Percentiles rank a stretch among this genome's conserved stretches.
Conservation (phyloP, 2,888 invertebrate genomes). For the Cryptus viduatorius region DNA sequence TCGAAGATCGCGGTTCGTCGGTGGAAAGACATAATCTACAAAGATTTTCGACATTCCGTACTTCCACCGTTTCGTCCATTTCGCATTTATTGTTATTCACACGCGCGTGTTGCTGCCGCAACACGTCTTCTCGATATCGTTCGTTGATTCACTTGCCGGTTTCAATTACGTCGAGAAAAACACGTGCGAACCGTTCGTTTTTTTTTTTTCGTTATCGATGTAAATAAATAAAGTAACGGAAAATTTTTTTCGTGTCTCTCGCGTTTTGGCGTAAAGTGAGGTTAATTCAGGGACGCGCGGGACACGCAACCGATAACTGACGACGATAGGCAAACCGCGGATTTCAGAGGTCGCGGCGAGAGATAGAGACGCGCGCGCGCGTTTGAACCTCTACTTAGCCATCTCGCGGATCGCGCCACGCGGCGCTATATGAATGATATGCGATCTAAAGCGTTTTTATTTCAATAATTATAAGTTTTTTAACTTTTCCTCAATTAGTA, state of each 20-base stretch:
- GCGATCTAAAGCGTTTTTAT: no score
- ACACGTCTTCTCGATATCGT: no score
- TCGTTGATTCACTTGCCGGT: background rate
- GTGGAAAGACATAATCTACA: conserved; percentile 89
- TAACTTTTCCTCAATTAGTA: no score
- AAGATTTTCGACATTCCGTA: conserved; percentile 84
- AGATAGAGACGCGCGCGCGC: background rate
- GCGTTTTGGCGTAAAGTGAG: background rate
- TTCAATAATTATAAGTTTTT: no score
- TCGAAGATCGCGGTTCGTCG: conserved; percentile 88
- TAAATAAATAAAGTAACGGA: background rate
- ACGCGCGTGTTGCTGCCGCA: background rate
- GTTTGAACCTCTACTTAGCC: background rate
- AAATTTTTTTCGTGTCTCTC: background rate
- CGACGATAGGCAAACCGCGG: background rate
- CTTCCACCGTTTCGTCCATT: conserved; percentile 79
- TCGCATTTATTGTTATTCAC: conserved; percentile 4
- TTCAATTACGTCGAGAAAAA: background rate
- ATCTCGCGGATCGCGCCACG: no score
- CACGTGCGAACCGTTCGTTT: background rate
- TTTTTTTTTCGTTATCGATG: background rate
- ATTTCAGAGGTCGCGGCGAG: background rate
- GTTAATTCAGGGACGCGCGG: conserved; percentile 17
- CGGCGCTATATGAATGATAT: no score
- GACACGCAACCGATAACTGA: conserved; percentile 7